Evolutionary conservation across 1,140 invertebrate species (phyloP), one percentile per base, ranked within the genome.

Genomic region (Brachionus asplanchnoidis): DNA sequence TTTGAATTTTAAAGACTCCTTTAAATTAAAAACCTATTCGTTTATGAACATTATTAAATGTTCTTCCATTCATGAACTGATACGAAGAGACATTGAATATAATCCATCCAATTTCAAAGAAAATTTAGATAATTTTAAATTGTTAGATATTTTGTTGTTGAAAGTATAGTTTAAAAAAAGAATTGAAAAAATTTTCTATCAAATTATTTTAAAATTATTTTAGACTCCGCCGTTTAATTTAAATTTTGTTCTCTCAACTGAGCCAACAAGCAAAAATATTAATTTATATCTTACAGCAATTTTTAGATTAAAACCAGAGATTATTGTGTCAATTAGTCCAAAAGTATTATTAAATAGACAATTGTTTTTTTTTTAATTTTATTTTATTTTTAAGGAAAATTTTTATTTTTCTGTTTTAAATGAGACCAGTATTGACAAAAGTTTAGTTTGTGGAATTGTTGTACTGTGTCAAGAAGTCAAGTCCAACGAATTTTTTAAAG

Each of bases 321-420:
- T 82, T 23, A 68, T 82, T 68, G 32, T 82, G 53, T 82, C 79
- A 42, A 44, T 82, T 14, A 44, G 36, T 65, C 42, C 79, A 3
- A 42, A 17, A 14, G 79, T 82, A 82, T 42, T 36, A 36, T 36
- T 36, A 6, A 36, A 36, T 36, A 36, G 32, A 36, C 32, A 36
- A 36, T 36, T 36, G 28, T 20, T 40, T 44, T 40, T 1, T 60
- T 53, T 14, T 77, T 11, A 44, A 28, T 73, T 73, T 1, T 28
- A n/a, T 0, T 77, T 26, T 50, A 53, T 3, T 14, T 50, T 50
- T 26, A 5, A 77, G 73, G 73, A 77, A 50, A 77, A 77, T 50
- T 77, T 44, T 0, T 77, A 77, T 77, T 77, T 77, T 28, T 36
- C n/a, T 50, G 73, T 77, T 46, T 36, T 77, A 77, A 77, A 77